Percentiles rank a stretch among this genome's conserved stretches.
These are phyloP conservation scores for Nylanderia fulva DNA, from an alignment of 1,140 invertebrate genomes.

Conservation along the genomic window DNA sequence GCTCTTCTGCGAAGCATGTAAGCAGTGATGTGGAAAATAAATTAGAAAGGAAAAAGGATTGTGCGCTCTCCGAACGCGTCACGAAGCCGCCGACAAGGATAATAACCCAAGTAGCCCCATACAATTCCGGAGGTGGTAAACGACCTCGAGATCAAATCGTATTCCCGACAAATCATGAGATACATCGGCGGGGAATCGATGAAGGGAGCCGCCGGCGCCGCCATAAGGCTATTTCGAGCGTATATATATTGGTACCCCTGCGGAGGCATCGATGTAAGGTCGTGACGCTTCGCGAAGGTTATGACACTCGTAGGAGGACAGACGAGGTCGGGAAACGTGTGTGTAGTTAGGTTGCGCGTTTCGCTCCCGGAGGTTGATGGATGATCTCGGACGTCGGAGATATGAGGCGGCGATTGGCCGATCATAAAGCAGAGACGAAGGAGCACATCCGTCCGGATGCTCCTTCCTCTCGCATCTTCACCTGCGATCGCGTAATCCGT, in stretches of 20 bases:
- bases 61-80: constrained; percentile 8
- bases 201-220: constrained; percentile 23
- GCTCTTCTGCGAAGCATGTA: no score
- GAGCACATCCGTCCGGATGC: constrained; percentile 64
- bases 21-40: no score
- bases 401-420: constrained; percentile 71
- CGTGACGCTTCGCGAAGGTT: constrained; percentile 67
- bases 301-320: constrained; percentile 74
- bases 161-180: constrained; percentile 44
- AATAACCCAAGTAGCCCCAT: constrained; percentile 40
- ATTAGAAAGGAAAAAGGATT: no score
- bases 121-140: constrained; percentile 56
- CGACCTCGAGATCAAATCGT: constrained; percentile 53
- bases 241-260: constrained; percentile 38
- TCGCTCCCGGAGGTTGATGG: constrained; percentile 73
- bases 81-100: constrained; percentile 25
- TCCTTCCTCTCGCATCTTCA: constrained; percentile 45
- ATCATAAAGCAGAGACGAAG: constrained; percentile 67
- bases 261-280: constrained; percentile 69
- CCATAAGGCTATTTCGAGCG: constrained; percentile 55
- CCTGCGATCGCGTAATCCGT: constrained; percentile 64
- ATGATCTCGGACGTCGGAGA: constrained; percentile 66
- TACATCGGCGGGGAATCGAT: constrained; percentile 36
- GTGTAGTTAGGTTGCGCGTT: no score
- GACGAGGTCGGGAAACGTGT: constrained; percentile 69